Evolutionary conservation across 2,888 invertebrate genomes (phyloP).

Genomic region (Cryptocephalus primarius): DNA sequence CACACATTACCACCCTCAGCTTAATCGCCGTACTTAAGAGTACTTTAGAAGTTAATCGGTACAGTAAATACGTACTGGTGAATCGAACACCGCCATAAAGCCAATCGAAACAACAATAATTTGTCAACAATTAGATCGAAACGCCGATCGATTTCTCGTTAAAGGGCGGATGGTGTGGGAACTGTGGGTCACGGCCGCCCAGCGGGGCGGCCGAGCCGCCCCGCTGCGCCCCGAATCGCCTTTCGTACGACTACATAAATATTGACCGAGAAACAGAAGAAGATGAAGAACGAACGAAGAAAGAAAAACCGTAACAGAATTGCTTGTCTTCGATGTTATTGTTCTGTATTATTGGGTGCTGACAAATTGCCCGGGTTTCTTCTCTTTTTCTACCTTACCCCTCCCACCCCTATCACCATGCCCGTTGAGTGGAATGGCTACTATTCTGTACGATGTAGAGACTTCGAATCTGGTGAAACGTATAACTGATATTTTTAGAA

Average conservation of each 20-base stretch:
- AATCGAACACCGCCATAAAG: background rate
- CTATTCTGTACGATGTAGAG: too few relatives aligned
- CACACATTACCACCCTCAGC: too few relatives aligned
- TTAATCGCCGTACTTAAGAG: too few relatives aligned
- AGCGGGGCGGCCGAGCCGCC: slow-evolving; percentile 25
- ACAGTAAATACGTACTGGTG: background rate
- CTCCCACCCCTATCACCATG: too few relatives aligned
- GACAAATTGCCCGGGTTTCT: too few relatives aligned
- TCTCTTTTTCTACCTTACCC: too few relatives aligned
- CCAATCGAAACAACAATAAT: background rate
- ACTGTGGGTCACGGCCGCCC: slow-evolving; percentile 28
- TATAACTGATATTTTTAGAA: too few relatives aligned
- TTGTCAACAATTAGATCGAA: background rate
- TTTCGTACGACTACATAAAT: slow-evolving; percentile 20
- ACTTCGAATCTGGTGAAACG: too few relatives aligned
- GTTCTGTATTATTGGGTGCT: too few relatives aligned
- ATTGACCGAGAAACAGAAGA: slow-evolving; percentile 3
- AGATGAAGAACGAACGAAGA: background rate
- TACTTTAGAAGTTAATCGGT: background rate
- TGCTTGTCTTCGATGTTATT: too few relatives aligned
- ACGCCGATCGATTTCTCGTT: background rate
- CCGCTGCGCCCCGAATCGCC: slow-evolving; percentile 27
- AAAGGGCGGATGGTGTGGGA: slow-evolving; percentile 29
- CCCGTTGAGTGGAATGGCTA: too few relatives aligned
- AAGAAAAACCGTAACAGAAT: too few relatives aligned